These are phyloP conservation scores for Diadegma fenestrale DNA, from an alignment of 2,888 invertebrate species.

Conservation along the genomic window DNA sequence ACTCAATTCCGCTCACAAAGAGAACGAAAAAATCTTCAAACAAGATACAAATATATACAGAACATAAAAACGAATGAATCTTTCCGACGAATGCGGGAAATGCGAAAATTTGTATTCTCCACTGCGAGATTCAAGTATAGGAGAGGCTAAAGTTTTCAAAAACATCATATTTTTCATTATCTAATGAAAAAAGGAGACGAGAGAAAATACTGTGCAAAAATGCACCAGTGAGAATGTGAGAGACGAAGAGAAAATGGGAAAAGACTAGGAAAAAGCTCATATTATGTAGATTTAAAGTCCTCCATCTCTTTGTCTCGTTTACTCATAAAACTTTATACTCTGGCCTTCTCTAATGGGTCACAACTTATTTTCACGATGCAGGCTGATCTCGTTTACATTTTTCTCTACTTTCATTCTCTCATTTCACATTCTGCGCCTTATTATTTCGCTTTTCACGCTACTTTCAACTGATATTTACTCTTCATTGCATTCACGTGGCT, in stretches of 20 bases:
- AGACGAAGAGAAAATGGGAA: not conserved
- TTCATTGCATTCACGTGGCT: conserved; percentile 1
- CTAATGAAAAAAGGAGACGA: conserved; percentile 49
- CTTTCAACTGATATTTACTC: not conserved
- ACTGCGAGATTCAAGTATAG: conserved; percentile 16
- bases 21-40: conserved; percentile 9
- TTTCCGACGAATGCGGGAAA: conserved; percentile 27
- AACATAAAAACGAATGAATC: not conserved
- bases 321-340: conserved; percentile 62
- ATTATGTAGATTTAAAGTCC: conserved; percentile 54
- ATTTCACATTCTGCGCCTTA: conserved; percentile 21
- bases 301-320: conserved; percentile 16
- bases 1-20: conserved; percentile 5
- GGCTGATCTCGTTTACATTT: conserved; percentile 44
- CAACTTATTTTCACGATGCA: conserved; percentile 50
- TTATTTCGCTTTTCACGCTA: conserved; percentile 10
- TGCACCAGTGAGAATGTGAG: not conserved
- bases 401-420: conserved; percentile 5
- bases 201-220: conserved; percentile 21
- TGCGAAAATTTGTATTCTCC: conserved; percentile 40
- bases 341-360: conserved; percentile 41
- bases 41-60: not conserved
- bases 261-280: conserved; percentile 32
- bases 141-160: conserved; percentile 40
- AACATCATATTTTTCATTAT: conserved; percentile 64